A percentile compares a stretch with the other conserved stretches of the same genome.
Evolutionary conservation across 2,113 vertebrate species (phyloP).

Genomic region (Electrona antarctica): DNA sequence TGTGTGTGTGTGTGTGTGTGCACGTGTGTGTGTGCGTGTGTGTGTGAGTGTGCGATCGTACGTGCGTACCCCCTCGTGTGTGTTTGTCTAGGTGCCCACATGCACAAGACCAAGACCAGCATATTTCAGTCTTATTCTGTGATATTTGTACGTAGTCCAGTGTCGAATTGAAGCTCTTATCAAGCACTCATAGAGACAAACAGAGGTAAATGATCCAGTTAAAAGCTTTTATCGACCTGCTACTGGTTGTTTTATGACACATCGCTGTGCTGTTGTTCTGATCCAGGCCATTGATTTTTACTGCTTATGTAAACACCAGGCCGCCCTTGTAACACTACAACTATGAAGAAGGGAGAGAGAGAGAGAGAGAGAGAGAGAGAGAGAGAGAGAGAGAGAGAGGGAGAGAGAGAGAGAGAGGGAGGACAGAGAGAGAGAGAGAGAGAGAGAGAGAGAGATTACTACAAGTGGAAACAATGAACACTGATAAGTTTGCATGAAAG

Average conservation of each 20-base stretch:
- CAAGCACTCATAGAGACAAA: conserved; percentile 19
- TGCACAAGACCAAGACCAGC: too few relatives aligned
- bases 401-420: too few relatives aligned
- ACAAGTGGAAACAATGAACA: too few relatives aligned
- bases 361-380: too few relatives aligned
- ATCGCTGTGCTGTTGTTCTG: conserved; percentile 25
- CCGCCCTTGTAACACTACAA: conserved; percentile 10
- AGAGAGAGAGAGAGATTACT: too few relatives aligned
- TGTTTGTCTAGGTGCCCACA: neutral
- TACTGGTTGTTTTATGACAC: conserved; percentile 38
- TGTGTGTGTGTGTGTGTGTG: neutral
- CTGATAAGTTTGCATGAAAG: too few relatives aligned
- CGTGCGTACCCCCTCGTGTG: neutral
- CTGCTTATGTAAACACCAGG: conserved; percentile 30
- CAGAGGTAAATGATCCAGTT: conserved; percentile 28
- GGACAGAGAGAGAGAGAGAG: too few relatives aligned
- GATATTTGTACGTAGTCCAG: neutral
- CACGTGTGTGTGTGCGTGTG: neutral
- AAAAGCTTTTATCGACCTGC: conserved; percentile 29
- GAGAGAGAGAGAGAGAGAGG: too few relatives aligned
- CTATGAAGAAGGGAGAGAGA: too few relatives aligned
- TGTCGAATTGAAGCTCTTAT: neutral
- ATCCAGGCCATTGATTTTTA: conserved; percentile 34
- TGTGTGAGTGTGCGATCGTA: neutral
- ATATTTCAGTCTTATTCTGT: neutral